Conservation (phyloP, 2,113 vertebrate species). For the Albula glossodonta region DNA sequence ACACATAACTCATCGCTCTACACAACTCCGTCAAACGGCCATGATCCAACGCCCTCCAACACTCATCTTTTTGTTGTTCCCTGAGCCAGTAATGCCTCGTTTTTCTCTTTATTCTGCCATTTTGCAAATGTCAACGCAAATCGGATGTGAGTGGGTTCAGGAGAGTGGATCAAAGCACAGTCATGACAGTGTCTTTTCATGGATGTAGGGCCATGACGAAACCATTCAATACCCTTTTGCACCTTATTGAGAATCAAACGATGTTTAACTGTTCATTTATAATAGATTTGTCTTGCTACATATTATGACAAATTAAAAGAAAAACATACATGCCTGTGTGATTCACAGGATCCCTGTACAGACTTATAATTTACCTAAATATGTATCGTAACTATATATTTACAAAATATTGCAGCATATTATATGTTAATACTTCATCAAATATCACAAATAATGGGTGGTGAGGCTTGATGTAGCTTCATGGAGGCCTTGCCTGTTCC, state of each 20-base stretch:
- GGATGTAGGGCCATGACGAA: not conserved
- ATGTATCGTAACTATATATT: no score
- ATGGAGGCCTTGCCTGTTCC: conserved; percentile 78
- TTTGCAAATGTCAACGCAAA: not conserved
- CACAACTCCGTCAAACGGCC: not conserved
- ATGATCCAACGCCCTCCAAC: not conserved
- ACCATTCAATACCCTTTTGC: not conserved
- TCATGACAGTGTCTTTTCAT: not conserved
- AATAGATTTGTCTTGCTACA: no score
- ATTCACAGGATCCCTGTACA: no score
- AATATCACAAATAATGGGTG: no score
- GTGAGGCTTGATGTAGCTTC: no score
- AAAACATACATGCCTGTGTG: no score
- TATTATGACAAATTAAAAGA: no score
- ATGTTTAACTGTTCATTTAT: no score
- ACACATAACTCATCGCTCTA: not conserved
- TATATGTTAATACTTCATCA: no score
- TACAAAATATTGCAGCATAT: no score
- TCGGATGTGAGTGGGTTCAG: not conserved
- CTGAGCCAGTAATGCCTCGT: not conserved
- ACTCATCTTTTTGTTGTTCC: not conserved
- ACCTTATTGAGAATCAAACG: not conserved
- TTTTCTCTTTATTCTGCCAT: not conserved
- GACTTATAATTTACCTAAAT: no score
- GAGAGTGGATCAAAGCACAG: not conserved